These are phyloP conservation scores for Rallus limicola DNA, from an alignment of 2,113 vertebrate species.

Conservation along the genomic window DNA sequence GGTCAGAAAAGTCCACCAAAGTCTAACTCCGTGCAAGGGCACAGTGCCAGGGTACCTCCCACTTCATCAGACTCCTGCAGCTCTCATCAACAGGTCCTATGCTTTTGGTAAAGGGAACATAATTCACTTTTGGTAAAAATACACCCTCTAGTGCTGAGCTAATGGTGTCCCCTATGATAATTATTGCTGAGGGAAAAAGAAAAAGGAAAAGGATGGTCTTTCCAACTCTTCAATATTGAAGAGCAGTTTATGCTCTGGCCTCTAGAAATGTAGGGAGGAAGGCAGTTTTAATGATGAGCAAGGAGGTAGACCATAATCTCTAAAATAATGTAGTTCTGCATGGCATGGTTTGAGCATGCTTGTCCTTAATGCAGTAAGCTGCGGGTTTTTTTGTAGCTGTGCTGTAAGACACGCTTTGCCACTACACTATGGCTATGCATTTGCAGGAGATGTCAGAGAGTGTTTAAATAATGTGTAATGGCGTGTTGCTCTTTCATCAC, in stretches of 20 bases:
- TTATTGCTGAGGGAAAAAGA: neutral
- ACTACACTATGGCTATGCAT: neutral
- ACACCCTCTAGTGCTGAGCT: neutral
- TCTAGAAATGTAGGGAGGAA: neutral
- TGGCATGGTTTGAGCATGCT: neutral
- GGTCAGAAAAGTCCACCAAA: neutral
- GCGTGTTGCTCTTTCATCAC: conserved; percentile 51
- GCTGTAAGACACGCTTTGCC: neutral
- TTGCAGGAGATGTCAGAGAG: conserved; percentile 40
- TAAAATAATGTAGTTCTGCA: neutral
- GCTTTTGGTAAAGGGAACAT: neutral
- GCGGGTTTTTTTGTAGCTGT: neutral
- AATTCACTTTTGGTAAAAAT: neutral
- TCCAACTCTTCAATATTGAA: neutral
- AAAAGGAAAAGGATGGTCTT: neutral
- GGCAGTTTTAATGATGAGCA: neutral
- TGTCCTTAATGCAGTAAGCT: neutral
- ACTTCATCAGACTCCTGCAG: neutral
- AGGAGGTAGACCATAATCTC: neutral
- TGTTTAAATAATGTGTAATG: conserved; percentile 61
- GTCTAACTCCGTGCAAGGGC: neutral
- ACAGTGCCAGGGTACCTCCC: neutral
- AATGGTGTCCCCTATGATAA: neutral
- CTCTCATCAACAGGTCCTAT: neutral
- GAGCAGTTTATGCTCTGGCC: neutral